phyloP scores from a whole-genome alignment of 2,113 vertebrate genomes.

The Silurus glanis region DNA sequence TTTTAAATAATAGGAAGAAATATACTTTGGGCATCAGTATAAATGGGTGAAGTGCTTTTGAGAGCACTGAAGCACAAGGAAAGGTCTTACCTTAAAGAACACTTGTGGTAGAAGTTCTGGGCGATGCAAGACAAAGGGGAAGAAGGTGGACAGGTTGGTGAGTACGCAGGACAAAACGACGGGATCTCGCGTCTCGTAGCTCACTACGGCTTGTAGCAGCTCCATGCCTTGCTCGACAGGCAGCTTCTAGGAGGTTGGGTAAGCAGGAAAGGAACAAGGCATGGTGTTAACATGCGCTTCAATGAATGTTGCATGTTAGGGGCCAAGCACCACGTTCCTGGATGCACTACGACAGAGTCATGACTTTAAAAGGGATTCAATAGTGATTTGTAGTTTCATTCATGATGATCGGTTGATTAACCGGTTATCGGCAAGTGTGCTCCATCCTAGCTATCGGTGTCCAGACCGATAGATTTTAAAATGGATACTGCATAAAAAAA shows the following conservation, averaged over 20 bases:
- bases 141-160: constrained; percentile 88
- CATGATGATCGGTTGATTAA: too few relatives aligned
- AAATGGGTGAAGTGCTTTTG: not conserved
- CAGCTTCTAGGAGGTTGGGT: constrained; percentile 73
- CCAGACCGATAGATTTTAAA: too few relatives aligned
- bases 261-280: not conserved
- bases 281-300: not conserved
- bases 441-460: too few relatives aligned
- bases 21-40: not conserved
- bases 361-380: too few relatives aligned
- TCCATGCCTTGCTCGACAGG: constrained; percentile 86
- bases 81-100: constrained; percentile 81
- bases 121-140: constrained; percentile 84
- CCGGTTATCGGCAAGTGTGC: too few relatives aligned
- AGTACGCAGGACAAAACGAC: constrained; percentile 92
- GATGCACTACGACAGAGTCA: too few relatives aligned
- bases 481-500: too few relatives aligned
- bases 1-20: not conserved
- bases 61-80: not conserved
- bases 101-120: constrained; percentile 83
- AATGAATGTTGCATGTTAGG: too few relatives aligned
- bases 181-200: constrained; percentile 88
- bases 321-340: too few relatives aligned
- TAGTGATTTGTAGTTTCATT: too few relatives aligned
- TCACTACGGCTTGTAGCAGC: constrained; percentile 85